Conservation (phyloP, 2,888 invertebrate species). For the Sialis lutaria region DNA sequence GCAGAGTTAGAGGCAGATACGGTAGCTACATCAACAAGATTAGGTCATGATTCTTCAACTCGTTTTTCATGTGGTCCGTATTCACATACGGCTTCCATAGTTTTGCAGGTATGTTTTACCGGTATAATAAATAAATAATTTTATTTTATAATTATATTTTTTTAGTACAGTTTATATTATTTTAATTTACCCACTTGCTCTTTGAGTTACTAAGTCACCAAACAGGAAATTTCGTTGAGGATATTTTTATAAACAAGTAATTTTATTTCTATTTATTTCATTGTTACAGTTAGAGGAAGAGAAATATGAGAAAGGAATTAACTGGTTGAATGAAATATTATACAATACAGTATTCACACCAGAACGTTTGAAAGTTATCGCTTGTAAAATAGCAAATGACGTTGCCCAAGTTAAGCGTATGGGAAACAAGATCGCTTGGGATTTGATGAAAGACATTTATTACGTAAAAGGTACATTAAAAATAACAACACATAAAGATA, state of each 20-base stretch:
- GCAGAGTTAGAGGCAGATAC: slow-evolving; percentile 61
- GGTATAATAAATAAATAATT: too few relatives aligned
- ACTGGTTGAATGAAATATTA: slow-evolving; percentile 61
- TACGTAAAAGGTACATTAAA: slow-evolving; percentile 33
- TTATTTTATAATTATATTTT: slow-evolving; percentile 1
- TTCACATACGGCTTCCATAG: slow-evolving; percentile 44
- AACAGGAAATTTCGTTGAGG: slow-evolving; percentile 6
- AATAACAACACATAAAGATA: too few relatives aligned
- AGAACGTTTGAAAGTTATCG: slow-evolving; percentile 59
- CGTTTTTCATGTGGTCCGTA: slow-evolving; percentile 58
- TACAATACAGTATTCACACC: slow-evolving; percentile 50
- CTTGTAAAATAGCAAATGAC: slow-evolving; percentile 66
- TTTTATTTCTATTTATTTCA: background rate
- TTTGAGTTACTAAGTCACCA: background rate
- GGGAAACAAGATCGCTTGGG: slow-evolving; percentile 48
- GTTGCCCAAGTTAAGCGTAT: slow-evolving; percentile 57
- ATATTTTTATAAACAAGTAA: too few relatives aligned
- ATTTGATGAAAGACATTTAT: slow-evolving; percentile 38
- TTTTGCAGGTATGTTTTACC: slow-evolving; percentile 40
- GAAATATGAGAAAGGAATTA: slow-evolving; percentile 57
- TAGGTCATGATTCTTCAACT: slow-evolving; percentile 42
- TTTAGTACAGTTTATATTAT: background rate
- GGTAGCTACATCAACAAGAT: slow-evolving; percentile 35
- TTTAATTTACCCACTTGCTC: background rate
- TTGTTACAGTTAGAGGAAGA: slow-evolving; percentile 46